Evolutionary conservation across 1,140 invertebrate species (phyloP).

Genomic region (Cherax quadricarinatus): DNA sequence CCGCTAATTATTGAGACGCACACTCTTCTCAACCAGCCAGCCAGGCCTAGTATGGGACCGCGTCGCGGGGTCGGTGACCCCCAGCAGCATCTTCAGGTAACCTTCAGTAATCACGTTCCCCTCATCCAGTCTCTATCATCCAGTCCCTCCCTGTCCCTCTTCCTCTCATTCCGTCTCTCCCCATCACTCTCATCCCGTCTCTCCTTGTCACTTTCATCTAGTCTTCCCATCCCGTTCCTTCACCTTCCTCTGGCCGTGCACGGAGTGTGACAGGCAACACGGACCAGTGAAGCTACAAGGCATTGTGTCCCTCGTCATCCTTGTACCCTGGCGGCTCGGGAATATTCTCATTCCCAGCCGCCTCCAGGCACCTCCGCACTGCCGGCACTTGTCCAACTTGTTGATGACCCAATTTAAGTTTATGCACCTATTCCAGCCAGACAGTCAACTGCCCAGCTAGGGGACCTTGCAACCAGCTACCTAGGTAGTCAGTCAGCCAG

Average conservation of each 20-base stretch:
- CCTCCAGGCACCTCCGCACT: neutral
- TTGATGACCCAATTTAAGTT: constrained; percentile 44
- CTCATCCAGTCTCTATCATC: neutral
- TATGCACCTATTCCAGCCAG: constrained; percentile 16
- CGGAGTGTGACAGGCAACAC: neutral
- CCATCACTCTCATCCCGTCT: neutral
- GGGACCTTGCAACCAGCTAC: neutral
- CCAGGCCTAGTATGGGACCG: too few species aligned
- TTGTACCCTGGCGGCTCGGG: neutral
- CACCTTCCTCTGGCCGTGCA: too few species aligned
- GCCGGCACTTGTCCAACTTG: constrained; percentile 4
- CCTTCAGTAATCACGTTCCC: neutral
- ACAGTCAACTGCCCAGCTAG: neutral
- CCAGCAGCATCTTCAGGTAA: too few species aligned
- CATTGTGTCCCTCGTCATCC: neutral
- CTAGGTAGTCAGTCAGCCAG: neutral
- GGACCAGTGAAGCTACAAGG: neutral
- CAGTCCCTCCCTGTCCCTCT: neutral
- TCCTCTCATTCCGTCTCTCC: neutral
- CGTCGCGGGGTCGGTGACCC: too few species aligned
- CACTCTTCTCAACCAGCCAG: too few species aligned
- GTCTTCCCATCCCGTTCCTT: neutral
- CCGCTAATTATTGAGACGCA: neutral
- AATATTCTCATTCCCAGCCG: neutral
- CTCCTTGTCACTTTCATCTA: neutral